These are phyloP conservation scores for Shinisaurus crocodilurus DNA, from an alignment of 2,113 vertebrate species.

Conservation along the genomic window DNA sequence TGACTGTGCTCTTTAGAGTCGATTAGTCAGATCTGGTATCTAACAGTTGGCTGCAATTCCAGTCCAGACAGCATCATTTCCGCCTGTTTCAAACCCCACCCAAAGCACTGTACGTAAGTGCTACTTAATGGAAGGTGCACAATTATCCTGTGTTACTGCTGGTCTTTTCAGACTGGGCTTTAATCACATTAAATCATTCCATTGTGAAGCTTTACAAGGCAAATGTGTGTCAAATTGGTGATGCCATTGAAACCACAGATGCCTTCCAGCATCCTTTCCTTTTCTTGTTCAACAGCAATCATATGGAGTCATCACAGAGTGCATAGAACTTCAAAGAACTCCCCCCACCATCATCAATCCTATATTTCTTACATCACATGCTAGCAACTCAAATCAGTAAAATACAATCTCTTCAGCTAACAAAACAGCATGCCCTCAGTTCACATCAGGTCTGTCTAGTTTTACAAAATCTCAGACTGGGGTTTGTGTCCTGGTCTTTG, in stretches of 20 bases:
- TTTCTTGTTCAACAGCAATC: background rate
- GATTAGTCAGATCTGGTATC: conserved; percentile 4
- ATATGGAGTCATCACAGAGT: background rate
- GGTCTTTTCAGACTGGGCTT: conserved; percentile 31
- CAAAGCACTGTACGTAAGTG: background rate
- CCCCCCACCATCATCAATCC: no score
- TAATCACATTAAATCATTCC: background rate
- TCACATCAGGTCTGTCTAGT: background rate
- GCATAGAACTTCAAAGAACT: background rate
- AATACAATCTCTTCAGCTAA: background rate
- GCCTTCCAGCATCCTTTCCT: background rate
- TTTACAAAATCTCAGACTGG: background rate
- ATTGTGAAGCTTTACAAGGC: conserved; percentile 6
- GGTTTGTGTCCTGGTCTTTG: background rate
- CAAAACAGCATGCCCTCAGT: background rate
- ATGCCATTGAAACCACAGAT: background rate
- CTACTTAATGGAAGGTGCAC: background rate
- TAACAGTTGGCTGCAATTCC: conserved; percentile 24
- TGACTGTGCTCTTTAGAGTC: conserved; percentile 19
- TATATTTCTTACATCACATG: background rate
- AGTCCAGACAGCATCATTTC: conserved; percentile 24
- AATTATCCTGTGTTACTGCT: conserved; percentile 4
- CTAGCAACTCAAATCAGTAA: background rate
- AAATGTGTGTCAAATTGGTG: conserved; percentile 15
- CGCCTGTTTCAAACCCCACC: conserved; percentile 24